Base-by-base conservation (phyloP, 2,797 vertebrate species). In the Notolabrus celidotus region DNA sequence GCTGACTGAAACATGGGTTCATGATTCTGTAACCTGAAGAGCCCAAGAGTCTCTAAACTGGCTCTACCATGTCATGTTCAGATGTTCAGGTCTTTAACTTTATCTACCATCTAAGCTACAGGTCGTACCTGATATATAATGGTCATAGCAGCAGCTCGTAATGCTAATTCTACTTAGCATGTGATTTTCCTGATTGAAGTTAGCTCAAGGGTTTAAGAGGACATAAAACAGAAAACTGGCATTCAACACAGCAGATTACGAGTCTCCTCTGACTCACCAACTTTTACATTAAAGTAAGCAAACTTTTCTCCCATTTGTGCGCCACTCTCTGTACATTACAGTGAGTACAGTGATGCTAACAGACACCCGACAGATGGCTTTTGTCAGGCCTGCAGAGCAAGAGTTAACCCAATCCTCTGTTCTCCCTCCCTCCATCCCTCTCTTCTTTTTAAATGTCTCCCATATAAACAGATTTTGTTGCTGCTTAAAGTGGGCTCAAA, bases 401-500 rank as follows among this genome's bases (percentile, higher is more conserved):
- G 92, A 92, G 93, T 94, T 94, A 94, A 94, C 91, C 87, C 89
- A 89, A 92, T 93, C 92, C 89, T 82, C 79, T 69, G 34, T 78
- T 84, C 73, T 34, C 83, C 86, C 88, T 87, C 85, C 74, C 77
- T 78, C 50, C 68, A 62, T 67, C 76, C 77, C 73, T 79, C 80
- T 68, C 86, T 77, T 89, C 80, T 90, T 91, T 93, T 92, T 89
- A 92, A 94, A 94, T 90, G 93, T 93, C 92, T 94, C 84, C 87
- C 92, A 89, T 92, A 94, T 94, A 94, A 95, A 95, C 93, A 94
- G 93, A 94, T 95, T 95, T 94, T 94, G 96, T 97, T 96, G 96
- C 95, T 96, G 95, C 96, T 96, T 94, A 96, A 96, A 96, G 96
- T 96, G 96, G 97, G 95, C 96, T 96, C 94, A 94, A 94, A 96